These are phyloP conservation scores for Dipodomys ordii DNA, from an alignment of 2,113 vertebrate species.

Conservation along the genomic window DNA sequence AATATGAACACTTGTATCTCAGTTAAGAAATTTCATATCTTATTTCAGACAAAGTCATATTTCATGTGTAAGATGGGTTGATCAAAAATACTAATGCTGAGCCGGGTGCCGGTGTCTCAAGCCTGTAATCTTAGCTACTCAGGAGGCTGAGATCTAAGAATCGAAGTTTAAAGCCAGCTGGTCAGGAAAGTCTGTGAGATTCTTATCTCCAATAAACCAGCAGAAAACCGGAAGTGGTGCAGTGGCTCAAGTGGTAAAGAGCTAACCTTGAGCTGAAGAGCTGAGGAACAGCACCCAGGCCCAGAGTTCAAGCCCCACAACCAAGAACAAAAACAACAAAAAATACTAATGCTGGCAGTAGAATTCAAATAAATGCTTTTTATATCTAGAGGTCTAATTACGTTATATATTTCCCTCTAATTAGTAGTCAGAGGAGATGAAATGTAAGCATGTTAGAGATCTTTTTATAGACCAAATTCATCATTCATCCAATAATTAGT, in stretches of 20 bases:
- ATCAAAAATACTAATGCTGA: neutral
- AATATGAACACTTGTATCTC: neutral
- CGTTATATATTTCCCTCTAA: slow-evolving; percentile 2
- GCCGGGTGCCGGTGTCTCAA: too few relatives aligned
- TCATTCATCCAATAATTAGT: neutral
- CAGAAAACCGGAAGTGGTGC: too few relatives aligned
- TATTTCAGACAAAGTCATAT: neutral
- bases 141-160: too few relatives aligned
- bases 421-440: slow-evolving; percentile 11
- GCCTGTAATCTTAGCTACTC: too few relatives aligned
- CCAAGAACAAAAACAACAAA: too few relatives aligned
- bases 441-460: neutral
- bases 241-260: too few relatives aligned
- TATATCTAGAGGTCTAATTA: slow-evolving; percentile 3
- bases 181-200: too few relatives aligned
- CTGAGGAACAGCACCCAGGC: too few relatives aligned
- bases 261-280: too few relatives aligned
- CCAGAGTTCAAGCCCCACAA: too few relatives aligned
- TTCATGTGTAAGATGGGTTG: neutral
- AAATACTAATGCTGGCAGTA: neutral
- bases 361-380: slow-evolving; percentile 41
- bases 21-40: neutral
- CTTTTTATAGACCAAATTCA: slow-evolving; percentile 35
- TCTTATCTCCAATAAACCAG: too few relatives aligned
- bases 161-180: too few relatives aligned